Base-by-base conservation (phyloP, 1,140 invertebrate species). In the Drosophila seguyi region DNA sequence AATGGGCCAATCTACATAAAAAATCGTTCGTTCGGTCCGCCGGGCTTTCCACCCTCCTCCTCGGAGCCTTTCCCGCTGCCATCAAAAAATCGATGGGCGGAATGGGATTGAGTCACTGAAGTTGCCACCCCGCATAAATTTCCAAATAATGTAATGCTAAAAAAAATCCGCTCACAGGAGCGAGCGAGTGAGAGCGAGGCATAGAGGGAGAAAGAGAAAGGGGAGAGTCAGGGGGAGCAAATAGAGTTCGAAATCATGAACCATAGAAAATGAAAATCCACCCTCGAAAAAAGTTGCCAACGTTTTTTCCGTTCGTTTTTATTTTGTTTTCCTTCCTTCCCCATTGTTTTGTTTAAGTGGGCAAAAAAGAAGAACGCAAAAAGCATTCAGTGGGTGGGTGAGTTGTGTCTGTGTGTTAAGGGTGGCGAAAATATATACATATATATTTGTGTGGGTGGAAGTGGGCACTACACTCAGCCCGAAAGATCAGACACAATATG, bases 241-340 rank as follows among this genome's bases (percentile, higher is more conserved):
- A 88, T 90, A 88, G 83, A 88, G 85, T 90, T 85, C 81, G 68
- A 90, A 88, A 90, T 90, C 85, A 90, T 90, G 81, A 88, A 88
- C 77, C 85, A 85, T 79, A 90, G 81, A 88, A 88, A 88, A 88
- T 88, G 85, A 88, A 90, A 88, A 85, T 85, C 85, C 81, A 88
- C 85, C 85, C 85, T 88, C 85, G 47, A 81, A 88, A 90, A 87
- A 88, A 90, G 81, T 85, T 90, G 61, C 73, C 67, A 84, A 61
- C 63, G 66, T 71, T 85, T 77, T 65, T 75, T 57, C 44, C 44
- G 53, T 59, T 50, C 53, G 68, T 58, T 84, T 86, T 86, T 63
- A 57, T 76, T 57, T 58, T 72, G 58, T 65, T 83, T 80, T 61
- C 68, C 27, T 76, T 71, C 25, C 34, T 67, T 78, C 66, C 65